Conservation (phyloP, 2,888 invertebrate genomes). For the Sminthurinus aureus region DNA sequence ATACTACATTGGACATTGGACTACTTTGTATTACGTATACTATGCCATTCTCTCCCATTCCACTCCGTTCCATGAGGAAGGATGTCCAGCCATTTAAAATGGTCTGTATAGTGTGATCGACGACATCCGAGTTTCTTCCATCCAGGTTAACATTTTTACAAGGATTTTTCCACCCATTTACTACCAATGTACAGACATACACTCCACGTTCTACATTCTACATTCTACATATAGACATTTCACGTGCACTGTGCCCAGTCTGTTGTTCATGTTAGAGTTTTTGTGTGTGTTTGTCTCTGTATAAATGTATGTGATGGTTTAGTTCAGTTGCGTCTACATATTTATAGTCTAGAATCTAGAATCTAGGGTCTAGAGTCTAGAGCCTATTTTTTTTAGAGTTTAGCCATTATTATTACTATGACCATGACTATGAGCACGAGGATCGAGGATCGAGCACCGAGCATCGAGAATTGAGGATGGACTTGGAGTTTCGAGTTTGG, state of each 20-base stretch:
- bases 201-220: background rate
- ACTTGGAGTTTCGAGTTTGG: background rate
- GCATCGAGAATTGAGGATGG: background rate
- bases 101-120: slow-evolving; percentile 4
- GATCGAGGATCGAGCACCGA: background rate
- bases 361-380: no score
- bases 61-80: background rate
- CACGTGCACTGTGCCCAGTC: background rate
- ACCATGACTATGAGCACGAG: background rate
- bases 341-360: no score
- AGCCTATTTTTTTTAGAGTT: no score
- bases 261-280: no score
- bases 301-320: no score
- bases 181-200: background rate
- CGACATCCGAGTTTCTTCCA: background rate
- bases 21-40: no score
- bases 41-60: background rate
- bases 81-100: slow-evolving; percentile 9
- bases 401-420: no score
- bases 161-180: background rate
- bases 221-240: background rate
- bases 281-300: no score
- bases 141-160: background rate
- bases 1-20: no score
- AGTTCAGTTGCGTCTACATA: no score